Evolutionary conservation across 2,797 vertebrate species (phyloP).

Genomic region (Myotis myotis): DNA sequence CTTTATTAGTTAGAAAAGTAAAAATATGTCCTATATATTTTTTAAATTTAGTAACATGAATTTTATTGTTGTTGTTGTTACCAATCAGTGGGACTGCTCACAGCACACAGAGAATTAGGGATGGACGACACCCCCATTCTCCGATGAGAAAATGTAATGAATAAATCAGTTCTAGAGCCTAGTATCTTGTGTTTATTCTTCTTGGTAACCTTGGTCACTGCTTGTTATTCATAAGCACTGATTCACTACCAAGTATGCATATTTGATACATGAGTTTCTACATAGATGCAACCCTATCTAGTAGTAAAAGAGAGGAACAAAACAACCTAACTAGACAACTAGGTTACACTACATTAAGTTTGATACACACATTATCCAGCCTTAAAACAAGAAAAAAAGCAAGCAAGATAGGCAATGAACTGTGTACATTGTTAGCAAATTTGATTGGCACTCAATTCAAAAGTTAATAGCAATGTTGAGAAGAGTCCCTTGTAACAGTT

Average conservation of each 20-base stretch:
- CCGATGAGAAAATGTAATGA: not conserved
- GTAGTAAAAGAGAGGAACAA: not conserved
- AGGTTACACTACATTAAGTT: not conserved
- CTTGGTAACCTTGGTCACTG: not conserved
- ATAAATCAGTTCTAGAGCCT: not conserved
- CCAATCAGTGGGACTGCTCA: not conserved
- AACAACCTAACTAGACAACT: not conserved
- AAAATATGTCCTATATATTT: not conserved
- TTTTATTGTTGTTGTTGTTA: not conserved
- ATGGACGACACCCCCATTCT: not conserved
- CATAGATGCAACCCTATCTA: not conserved
- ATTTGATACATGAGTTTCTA: not conserved
- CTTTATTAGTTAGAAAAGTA: slow-evolving; percentile 18
- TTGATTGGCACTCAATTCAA: not conserved
- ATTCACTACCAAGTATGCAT: not conserved
- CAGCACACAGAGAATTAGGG: not conserved
- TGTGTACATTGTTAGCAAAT: not conserved
- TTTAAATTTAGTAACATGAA: not conserved
- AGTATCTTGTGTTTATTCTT: not conserved
- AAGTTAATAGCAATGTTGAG: not conserved
- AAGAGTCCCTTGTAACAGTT: not conserved
- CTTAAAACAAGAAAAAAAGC: slow-evolving; percentile 17
- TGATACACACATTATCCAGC: not conserved
- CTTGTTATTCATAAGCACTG: not conserved
- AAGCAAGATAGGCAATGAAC: not conserved